Conservation (phyloP, 1,140 invertebrate genomes). For the Eupeodes corollae region DNA sequence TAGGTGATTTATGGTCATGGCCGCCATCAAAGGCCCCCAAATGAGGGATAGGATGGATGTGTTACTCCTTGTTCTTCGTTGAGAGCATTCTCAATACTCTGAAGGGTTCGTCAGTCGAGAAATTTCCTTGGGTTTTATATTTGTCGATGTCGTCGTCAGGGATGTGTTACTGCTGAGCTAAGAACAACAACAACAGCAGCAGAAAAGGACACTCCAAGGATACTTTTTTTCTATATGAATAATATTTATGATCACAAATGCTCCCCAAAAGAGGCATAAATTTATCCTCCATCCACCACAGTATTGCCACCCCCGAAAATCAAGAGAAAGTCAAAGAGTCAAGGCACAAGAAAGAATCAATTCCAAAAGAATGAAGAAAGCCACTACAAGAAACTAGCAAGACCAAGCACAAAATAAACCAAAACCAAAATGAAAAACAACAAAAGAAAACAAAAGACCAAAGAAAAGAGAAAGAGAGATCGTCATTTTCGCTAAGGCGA, state of each 20-base stretch:
- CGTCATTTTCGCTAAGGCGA: slow-evolving; percentile 4
- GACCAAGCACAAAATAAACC: not conserved
- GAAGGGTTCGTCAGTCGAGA: not conserved
- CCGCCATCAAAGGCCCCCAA: not conserved
- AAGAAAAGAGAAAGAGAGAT: not conserved
- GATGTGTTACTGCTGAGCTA: not conserved
- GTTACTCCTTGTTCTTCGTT: slow-evolving; percentile 1
- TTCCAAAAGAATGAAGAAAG: no score
- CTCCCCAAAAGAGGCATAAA: slow-evolving; percentile 34
- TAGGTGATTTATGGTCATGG: slow-evolving; percentile 1
- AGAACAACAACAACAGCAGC: not conserved
- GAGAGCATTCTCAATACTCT: slow-evolving; percentile 2
- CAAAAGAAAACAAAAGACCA: not conserved
- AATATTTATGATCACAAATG: slow-evolving; percentile 37
- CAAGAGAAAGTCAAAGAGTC: no score
- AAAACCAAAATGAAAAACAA: not conserved
- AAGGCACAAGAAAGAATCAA: no score
- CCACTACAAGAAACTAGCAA: no score
- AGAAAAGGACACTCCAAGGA: no score
- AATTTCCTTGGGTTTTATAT: not conserved
- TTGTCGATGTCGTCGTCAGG: not conserved
- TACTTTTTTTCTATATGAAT: slow-evolving; percentile 19
- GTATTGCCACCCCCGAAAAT: no score
- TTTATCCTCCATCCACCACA: no score
- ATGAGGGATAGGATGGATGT: not conserved